These are phyloP conservation scores for Lepidurus arcticus DNA, from an alignment of 1,140 invertebrate genomes.

Conservation along the genomic window DNA sequence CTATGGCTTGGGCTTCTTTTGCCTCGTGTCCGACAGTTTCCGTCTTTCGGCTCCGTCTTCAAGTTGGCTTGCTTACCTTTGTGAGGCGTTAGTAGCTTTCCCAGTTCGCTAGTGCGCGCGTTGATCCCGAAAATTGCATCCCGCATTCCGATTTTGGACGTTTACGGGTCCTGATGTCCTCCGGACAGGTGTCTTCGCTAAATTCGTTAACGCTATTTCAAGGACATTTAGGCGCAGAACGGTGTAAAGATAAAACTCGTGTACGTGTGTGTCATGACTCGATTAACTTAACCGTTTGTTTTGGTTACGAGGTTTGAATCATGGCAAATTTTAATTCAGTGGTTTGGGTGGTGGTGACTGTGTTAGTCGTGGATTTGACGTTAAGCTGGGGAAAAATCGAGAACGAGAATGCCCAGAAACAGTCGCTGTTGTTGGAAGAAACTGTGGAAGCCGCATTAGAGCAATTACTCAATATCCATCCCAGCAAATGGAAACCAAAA, in stretches of 20 bases:
- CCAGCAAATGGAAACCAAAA: slow-evolving; percentile 15
- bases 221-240: background rate
- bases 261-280: background rate
- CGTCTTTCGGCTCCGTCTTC: slow-evolving; percentile 1
- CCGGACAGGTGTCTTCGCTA: background rate
- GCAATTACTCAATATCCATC: slow-evolving; percentile 31
- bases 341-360: background rate
- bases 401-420: background rate
- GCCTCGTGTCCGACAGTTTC: slow-evolving; percentile 11
- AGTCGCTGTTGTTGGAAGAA: slow-evolving; percentile 11
- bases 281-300: background rate
- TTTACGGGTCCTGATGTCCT: background rate
- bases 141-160: background rate
- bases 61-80: slow-evolving; percentile 3
- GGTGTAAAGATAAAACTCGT: background rate
- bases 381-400: background rate
- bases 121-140: background rate
- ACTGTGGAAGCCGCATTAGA: slow-evolving; percentile 27
- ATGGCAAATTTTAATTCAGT: background rate
- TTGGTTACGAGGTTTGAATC: background rate
- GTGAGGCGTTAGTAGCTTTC: background rate
- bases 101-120: background rate
- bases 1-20: slow-evolving; percentile 9
- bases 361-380: background rate
- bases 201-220: background rate